phyloP scores from a whole-genome alignment of 2,797 vertebrate species.

The Perodicticus potto region DNA sequence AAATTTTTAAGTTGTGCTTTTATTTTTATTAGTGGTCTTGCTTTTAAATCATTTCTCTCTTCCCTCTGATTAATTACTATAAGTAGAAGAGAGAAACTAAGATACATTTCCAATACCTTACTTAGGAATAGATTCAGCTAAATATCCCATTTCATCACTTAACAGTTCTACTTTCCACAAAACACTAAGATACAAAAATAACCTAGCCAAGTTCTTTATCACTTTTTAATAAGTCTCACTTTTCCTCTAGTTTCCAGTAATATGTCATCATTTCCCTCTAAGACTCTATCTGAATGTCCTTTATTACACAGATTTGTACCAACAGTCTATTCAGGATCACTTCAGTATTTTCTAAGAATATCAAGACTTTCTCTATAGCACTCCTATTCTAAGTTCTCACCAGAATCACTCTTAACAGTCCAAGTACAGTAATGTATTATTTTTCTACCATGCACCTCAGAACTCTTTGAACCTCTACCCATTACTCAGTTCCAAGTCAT shows the following conservation, averaged over 20 bases:
- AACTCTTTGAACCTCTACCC: background rate
- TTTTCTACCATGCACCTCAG: background rate
- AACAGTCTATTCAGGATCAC: background rate
- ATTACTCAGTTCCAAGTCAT: background rate
- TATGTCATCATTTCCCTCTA: background rate
- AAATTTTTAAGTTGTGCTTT: background rate
- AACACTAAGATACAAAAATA: background rate
- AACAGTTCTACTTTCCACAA: background rate
- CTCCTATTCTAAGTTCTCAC: background rate
- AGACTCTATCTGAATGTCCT: background rate
- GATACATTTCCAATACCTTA: background rate
- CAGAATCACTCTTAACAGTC: background rate
- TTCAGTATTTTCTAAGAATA: background rate
- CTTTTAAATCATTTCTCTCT: background rate
- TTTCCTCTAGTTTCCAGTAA: background rate
- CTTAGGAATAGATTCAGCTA: background rate
- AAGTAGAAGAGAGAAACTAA: background rate
- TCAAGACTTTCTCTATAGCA: background rate
- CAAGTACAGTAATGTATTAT: background rate
- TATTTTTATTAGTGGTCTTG: background rate
- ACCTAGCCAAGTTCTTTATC: background rate
- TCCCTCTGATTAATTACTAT: background rate
- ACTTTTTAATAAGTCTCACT: background rate
- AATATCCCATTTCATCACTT: background rate
- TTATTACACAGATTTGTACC: background rate